Evolutionary conservation across 1,140 invertebrate genomes (phyloP).

Genomic region (Littorina saxatilis): DNA sequence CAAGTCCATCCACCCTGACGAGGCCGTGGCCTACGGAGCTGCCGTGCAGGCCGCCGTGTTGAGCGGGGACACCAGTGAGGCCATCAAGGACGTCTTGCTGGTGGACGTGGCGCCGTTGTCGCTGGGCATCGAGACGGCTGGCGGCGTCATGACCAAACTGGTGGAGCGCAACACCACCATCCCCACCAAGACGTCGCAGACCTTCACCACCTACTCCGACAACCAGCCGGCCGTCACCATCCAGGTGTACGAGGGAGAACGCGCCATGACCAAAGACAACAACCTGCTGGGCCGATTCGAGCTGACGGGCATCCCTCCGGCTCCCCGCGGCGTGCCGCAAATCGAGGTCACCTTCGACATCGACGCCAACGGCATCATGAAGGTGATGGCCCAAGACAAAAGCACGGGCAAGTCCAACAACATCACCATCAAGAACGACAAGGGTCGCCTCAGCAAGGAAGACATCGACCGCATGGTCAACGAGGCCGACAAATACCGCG

Average conservation of each 20-base stretch:
- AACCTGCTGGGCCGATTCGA: slow-evolving; percentile 95
- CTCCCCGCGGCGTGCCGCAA: slow-evolving; percentile 93
- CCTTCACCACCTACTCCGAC: slow-evolving; percentile 72
- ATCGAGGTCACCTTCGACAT: slow-evolving; percentile 81
- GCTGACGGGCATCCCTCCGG: slow-evolving; percentile 91
- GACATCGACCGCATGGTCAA: slow-evolving; percentile 98
- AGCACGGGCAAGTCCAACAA: slow-evolving; percentile 83
- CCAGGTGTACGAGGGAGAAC: slow-evolving; percentile 87
- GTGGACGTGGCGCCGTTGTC: slow-evolving; percentile 74
- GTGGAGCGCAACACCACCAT: slow-evolving; percentile 78
- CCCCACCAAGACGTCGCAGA: slow-evolving; percentile 68
- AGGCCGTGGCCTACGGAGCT: slow-evolving; percentile 80
- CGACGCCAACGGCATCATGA: slow-evolving; percentile 80
- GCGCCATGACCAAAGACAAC: slow-evolving; percentile 87
- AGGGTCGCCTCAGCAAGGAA: slow-evolving; percentile 90
- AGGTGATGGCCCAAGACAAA: slow-evolving; percentile 77
- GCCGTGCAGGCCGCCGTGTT: slow-evolving; percentile 77
- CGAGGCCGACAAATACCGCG: slow-evolving; percentile 95
- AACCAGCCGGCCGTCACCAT: slow-evolving; percentile 86
- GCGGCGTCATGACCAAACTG: slow-evolving; percentile 80
- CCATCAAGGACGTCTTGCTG: slow-evolving; percentile 70
- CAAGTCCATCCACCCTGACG: slow-evolving; percentile 67
- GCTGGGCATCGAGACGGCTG: slow-evolving; percentile 78
- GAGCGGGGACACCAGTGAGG: slow-evolving; percentile 60
- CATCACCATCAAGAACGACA: slow-evolving; percentile 98